These are phyloP conservation scores for Hirtodrosophila cameraria DNA, from an alignment of 2,888 invertebrate species.

Conservation along the genomic window DNA sequence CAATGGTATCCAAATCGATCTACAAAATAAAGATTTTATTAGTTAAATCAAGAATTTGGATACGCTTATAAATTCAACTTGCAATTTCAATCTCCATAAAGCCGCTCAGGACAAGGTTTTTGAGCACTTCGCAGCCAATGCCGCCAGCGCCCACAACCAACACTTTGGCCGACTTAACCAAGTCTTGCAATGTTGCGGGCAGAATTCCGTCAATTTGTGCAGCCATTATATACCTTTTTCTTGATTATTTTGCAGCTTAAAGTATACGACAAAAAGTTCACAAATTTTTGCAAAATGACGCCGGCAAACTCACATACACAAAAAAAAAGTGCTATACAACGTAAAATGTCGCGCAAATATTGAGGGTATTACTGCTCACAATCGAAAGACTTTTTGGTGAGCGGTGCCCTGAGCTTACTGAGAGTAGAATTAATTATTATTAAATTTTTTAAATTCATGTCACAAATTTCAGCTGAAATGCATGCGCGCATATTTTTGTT, in stretches of 20 bases:
- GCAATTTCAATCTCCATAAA: slow-evolving; percentile 97
- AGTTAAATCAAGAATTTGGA: neutral
- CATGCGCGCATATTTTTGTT: too few species aligned
- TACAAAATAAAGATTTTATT: slow-evolving; percentile 83
- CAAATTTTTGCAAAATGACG: slow-evolving; percentile 53
- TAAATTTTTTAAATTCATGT: too few species aligned
- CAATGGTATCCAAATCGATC: slow-evolving; percentile 99
- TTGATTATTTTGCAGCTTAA: slow-evolving; percentile 4
- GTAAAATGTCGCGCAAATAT: neutral
- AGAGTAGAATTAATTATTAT: too few species aligned
- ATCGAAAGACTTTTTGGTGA: too few species aligned
- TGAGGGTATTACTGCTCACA: too few species aligned
- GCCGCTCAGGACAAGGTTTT: slow-evolving; percentile 97
- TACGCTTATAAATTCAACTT: slow-evolving; percentile 84
- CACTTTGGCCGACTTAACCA: slow-evolving; percentile 89
- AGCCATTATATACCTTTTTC: slow-evolving; percentile 85
- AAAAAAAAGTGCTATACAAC: slow-evolving; percentile 37
- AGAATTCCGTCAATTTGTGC: slow-evolving; percentile 88
- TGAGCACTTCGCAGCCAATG: slow-evolving; percentile 99
- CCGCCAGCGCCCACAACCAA: slow-evolving; percentile 98
- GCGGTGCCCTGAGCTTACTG: too few species aligned
- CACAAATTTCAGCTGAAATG: too few species aligned
- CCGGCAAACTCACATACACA: slow-evolving; percentile 42
- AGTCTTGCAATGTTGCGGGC: slow-evolving; percentile 87
- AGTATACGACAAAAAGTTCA: neutral